These are phyloP conservation scores for Melanotaenia pygmaea DNA, from an alignment of 2,797 vertebrate genomes.

Conservation along the genomic window DNA sequence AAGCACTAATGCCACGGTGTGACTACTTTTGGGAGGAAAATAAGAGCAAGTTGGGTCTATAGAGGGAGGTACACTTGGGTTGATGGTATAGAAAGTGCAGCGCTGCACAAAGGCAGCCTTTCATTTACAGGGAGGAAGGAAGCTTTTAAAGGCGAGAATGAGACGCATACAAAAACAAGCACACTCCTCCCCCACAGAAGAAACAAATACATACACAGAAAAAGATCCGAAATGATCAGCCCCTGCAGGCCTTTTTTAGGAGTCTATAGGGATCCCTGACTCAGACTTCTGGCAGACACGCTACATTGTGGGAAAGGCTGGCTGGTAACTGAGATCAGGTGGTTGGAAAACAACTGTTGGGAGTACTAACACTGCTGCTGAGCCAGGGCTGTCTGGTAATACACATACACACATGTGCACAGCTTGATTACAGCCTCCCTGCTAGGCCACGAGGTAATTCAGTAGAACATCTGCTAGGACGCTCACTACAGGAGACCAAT, in stretches of 20 bases:
- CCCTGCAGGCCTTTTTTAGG: slow-evolving; percentile 33
- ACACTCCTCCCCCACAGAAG: slow-evolving; percentile 20
- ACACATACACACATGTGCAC: slow-evolving; percentile 30
- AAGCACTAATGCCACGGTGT: slow-evolving; percentile 34
- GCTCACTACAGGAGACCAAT: slow-evolving; percentile 50
- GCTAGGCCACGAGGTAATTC: slow-evolving; percentile 59
- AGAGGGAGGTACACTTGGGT: slow-evolving; percentile 43
- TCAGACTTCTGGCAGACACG: slow-evolving; percentile 57
- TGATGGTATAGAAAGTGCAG: slow-evolving; percentile 32
- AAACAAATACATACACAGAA: slow-evolving; percentile 33
- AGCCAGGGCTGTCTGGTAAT: slow-evolving; percentile 47
- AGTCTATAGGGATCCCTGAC: slow-evolving; percentile 50
- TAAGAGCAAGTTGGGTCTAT: slow-evolving; percentile 32
- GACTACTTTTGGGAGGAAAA: slow-evolving; percentile 46
- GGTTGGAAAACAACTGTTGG: slow-evolving; percentile 66
- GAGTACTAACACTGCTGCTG: slow-evolving; percentile 36
- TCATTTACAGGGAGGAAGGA: slow-evolving; percentile 58
- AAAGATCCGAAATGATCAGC: slow-evolving; percentile 45
- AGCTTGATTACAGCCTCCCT: slow-evolving; percentile 66
- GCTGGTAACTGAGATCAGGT: slow-evolving; percentile 60
- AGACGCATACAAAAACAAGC: slow-evolving; percentile 39
- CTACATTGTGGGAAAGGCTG: slow-evolving; percentile 49
- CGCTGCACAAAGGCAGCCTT: slow-evolving; percentile 57
- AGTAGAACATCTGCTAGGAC: slow-evolving; percentile 73
- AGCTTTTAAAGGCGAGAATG: slow-evolving; percentile 57